Evolutionary conservation across 2,888 invertebrate genomes (phyloP).

Genomic region (Odontothrips loti): DNA sequence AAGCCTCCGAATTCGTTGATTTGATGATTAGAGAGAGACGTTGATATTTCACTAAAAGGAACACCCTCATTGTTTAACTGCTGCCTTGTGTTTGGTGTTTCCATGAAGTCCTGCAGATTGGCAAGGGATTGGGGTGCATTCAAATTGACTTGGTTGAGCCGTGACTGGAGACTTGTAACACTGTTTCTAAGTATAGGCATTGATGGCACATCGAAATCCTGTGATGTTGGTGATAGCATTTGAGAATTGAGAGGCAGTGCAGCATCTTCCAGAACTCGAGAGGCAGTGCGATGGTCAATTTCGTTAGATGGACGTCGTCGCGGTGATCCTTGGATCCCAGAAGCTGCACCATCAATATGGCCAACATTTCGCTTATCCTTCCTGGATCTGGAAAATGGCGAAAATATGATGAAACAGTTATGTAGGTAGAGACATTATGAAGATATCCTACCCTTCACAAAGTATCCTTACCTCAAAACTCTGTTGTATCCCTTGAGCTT

Average conservation of each 20-base stretch:
- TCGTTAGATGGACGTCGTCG: neutral
- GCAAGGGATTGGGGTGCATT: neutral
- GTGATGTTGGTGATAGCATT: neutral
- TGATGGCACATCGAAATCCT: neutral
- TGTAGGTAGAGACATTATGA: too few relatives aligned
- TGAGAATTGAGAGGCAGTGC: neutral
- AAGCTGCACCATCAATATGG: neutral
- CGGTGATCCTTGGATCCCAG: neutral
- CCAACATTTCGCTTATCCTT: neutral
- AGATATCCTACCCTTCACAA: neutral
- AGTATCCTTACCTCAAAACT: neutral
- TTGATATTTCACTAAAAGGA: neutral
- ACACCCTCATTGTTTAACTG: constrained; percentile 9
- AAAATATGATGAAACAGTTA: neutral
- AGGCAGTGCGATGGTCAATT: neutral
- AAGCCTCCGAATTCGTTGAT: neutral
- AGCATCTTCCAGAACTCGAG: neutral
- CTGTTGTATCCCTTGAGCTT: neutral
- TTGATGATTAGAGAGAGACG: neutral
- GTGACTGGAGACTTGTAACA: constrained; percentile 3
- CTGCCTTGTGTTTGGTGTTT: neutral
- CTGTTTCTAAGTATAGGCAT: constrained; percentile 1
- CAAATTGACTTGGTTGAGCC: neutral
- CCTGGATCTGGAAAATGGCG: neutral
- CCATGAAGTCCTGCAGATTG: neutral